A percentile compares a stretch with the other conserved stretches of the same genome.
These are phyloP conservation scores for Pissodes strobi DNA, from an alignment of 1,140 invertebrate species.

Conservation along the genomic window DNA sequence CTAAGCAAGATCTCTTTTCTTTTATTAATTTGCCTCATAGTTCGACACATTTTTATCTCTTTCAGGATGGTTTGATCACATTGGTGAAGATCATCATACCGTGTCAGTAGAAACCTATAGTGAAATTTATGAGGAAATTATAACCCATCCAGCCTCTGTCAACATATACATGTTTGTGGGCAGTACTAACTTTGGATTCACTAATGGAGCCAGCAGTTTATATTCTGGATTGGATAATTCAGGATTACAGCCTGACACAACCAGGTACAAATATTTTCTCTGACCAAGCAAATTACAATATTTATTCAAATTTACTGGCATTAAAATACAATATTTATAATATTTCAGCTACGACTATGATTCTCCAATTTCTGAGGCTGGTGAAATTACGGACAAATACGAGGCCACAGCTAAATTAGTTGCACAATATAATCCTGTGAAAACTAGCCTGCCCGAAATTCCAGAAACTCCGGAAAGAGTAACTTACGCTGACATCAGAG, in stretches of 20 bases:
- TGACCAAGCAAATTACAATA: neutral
- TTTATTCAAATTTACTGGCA: neutral
- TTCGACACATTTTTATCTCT: too few relatives aligned
- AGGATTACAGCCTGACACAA: constrained; percentile 58
- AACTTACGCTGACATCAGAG: constrained; percentile 47
- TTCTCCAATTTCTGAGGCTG: constrained; percentile 59
- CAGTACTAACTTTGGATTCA: constrained; percentile 72
- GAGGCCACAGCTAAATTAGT: constrained; percentile 51
- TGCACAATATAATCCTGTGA: constrained; percentile 53
- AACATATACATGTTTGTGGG: constrained; percentile 76
- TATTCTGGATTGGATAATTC: constrained; percentile 17
- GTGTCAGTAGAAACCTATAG: constrained; percentile 16
- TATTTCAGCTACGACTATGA: constrained; percentile 63
- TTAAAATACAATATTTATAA: too few relatives aligned
- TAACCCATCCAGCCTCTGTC: constrained; percentile 59
- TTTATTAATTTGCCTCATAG: too few relatives aligned
- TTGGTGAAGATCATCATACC: constrained; percentile 44
- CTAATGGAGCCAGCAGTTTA: constrained; percentile 60
- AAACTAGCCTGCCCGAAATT: constrained; percentile 52
- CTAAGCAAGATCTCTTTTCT: too few relatives aligned
- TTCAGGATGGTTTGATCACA: constrained; percentile 66
- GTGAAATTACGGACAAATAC: constrained; percentile 58
- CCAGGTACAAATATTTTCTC: constrained; percentile 48
- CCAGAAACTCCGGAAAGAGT: constrained; percentile 41
- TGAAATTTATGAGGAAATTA: constrained; percentile 33